Percentiles rank a stretch among this genome's conserved stretches.
These are phyloP conservation scores for Brachypalpus laphriformis DNA, from an alignment of 2,888 invertebrate species.

Conservation along the genomic window DNA sequence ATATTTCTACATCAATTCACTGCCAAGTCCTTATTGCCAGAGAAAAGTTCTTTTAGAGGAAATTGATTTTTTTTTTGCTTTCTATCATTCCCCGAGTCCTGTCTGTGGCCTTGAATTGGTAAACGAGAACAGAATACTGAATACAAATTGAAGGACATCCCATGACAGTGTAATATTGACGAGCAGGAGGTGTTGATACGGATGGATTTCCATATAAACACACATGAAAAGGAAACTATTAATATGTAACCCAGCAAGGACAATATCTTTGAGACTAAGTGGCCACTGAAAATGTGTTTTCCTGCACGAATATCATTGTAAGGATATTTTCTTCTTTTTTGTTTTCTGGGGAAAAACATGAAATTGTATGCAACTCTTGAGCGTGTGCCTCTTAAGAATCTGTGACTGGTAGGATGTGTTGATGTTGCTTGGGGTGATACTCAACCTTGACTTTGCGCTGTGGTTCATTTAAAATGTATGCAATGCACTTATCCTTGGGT, in stretches of 20 bases:
- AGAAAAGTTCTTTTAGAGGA: neutral
- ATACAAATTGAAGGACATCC: neutral
- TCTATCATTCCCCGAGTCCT: neutral
- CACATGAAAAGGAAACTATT: neutral
- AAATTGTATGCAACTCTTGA: neutral
- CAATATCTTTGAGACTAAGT: neutral
- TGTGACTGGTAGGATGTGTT: neutral
- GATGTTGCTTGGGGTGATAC: neutral
- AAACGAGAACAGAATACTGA: neutral
- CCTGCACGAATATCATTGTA: neutral
- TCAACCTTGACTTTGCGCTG: conserved; percentile 3
- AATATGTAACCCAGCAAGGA: neutral
- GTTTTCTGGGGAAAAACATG: neutral
- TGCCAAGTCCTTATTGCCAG: neutral
- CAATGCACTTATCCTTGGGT: neutral
- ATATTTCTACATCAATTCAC: neutral
- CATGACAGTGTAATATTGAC: neutral
- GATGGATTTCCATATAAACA: neutral
- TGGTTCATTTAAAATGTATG: neutral
- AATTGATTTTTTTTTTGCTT: conserved; percentile 4
- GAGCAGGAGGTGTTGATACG: neutral
- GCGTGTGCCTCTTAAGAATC: neutral
- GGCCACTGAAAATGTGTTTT: neutral
- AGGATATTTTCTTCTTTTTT: neutral
- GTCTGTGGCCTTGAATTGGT: neutral